A percentile compares a stretch with the other conserved stretches of the same genome.
Evolutionary conservation across 2,113 vertebrate species (phyloP).

Genomic region (Rhinichthys klamathensis): DNA sequence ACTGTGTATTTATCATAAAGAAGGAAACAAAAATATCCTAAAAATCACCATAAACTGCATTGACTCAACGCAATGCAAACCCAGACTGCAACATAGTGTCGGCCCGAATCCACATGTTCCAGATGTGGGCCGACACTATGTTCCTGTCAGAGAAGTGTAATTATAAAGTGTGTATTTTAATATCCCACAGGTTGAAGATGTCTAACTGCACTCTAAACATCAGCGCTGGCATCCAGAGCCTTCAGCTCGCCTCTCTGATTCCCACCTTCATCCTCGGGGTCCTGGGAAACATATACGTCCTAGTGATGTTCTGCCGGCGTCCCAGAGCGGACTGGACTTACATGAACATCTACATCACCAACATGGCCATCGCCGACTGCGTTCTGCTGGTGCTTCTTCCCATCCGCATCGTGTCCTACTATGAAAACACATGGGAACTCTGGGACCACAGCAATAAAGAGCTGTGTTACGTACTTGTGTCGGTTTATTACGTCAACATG

Average conservation of each 20-base stretch:
- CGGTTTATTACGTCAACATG: constrained; percentile 72
- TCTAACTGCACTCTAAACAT: constrained; percentile 13
- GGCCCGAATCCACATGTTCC: too few species aligned
- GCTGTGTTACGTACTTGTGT: constrained; percentile 62
- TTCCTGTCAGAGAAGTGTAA: too few species aligned
- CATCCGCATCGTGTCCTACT: constrained; percentile 62
- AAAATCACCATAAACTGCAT: too few species aligned
- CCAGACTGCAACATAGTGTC: too few species aligned
- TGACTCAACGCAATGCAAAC: too few species aligned
- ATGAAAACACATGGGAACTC: rapidly evolving
- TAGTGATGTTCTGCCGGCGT: constrained; percentile 74
- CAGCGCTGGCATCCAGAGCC: background rate
- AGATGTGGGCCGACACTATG: too few species aligned
- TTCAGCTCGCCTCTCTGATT: constrained; percentile 26
- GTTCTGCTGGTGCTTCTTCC: constrained; percentile 73
- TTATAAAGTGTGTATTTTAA: background rate
- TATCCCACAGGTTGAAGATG: constrained; percentile 29
- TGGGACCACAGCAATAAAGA: background rate
- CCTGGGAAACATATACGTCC: constrained; percentile 61
- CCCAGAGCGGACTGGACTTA: constrained; percentile 70
- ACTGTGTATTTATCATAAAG: too few species aligned
- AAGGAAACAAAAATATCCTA: too few species aligned
- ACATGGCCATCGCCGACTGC: constrained; percentile 72
- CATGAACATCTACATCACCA: constrained; percentile 78
- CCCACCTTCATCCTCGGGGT: constrained; percentile 46